phyloP scores from a whole-genome alignment of 1,140 invertebrate genomes.

The Stegodyphus dumicola region DNA sequence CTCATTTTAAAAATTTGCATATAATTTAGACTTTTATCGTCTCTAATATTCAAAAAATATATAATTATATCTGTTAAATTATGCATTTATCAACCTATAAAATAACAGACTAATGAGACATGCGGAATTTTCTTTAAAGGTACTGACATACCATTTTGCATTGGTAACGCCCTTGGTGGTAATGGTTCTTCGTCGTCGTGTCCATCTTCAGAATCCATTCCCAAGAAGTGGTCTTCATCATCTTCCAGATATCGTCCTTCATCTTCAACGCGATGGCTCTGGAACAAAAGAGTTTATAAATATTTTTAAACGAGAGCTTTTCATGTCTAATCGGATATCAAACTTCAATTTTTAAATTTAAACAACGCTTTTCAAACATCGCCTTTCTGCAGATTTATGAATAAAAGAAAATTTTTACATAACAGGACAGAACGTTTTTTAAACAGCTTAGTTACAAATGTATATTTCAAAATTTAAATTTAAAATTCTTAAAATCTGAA shows the following conservation, averaged over 20 bases:
- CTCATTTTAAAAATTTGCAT: no score
- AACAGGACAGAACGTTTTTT: no score
- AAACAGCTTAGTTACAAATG: no score
- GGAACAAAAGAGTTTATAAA: no score
- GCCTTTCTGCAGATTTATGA: no score
- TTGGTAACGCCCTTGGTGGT: conserved; percentile 25
- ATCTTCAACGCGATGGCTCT: not conserved
- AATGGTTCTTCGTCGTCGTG: conserved; percentile 50
- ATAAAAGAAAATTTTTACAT: no score
- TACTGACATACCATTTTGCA: conserved; percentile 19
- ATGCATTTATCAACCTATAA: not conserved
- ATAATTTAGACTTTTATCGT: not conserved
- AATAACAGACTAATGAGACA: not conserved
- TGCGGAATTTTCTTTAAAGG: not conserved
- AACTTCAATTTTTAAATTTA: no score
- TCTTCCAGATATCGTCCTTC: conserved; percentile 6
- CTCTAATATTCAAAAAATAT: not conserved
- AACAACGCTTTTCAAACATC: no score
- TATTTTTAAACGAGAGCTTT: no score
- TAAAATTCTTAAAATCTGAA: no score
- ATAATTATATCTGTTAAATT: not conserved
- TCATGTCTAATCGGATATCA: no score
- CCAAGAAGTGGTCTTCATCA: conserved; percentile 51
- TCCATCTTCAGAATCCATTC: conserved; percentile 30
- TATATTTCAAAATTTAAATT: no score